Evolutionary conservation across 64 coral and sea anemone species (phyloP).

Genomic region (Stylophora pistillata): DNA sequence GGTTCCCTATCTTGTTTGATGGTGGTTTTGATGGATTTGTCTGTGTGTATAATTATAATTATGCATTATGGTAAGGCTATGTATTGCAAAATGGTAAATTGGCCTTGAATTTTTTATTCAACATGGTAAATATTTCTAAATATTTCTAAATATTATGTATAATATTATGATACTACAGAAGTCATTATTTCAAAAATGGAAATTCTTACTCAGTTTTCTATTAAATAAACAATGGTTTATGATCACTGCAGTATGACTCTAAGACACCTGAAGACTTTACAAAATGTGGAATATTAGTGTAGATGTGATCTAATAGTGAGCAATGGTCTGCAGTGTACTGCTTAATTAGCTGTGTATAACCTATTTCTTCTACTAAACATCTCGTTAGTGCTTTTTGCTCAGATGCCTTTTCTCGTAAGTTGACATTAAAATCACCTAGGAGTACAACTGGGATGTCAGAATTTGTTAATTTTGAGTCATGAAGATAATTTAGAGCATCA

Average conservation of each 20-base stretch:
- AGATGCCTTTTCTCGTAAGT: conserved; percentile 37
- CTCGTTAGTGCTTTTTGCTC: conserved; percentile 43
- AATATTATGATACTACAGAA: conserved; percentile 29
- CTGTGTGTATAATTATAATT: conserved; percentile 18
- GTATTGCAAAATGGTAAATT: conserved; percentile 54
- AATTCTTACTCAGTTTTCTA: conserved; percentile 42
- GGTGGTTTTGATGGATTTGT: conserved; percentile 44
- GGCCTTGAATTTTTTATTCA: conserved; percentile 23
- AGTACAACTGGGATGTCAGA: neutral
- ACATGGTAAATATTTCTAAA: conserved; percentile 38
- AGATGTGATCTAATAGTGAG: conserved; percentile 47
- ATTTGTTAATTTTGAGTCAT: conserved; percentile 34
- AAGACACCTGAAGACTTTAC: conserved; percentile 26
- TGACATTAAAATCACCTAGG: conserved; percentile 58
- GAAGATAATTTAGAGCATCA: conserved; percentile 52
- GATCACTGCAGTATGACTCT: conserved; percentile 62
- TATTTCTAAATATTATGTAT: no score
- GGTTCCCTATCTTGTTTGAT: conserved; percentile 54
- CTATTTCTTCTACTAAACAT: conserved; percentile 30
- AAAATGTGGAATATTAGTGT: conserved; percentile 52
- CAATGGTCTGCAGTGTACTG: conserved; percentile 50
- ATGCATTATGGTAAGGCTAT: conserved; percentile 38
- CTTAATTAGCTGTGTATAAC: conserved; percentile 37
- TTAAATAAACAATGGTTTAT: conserved; percentile 54
- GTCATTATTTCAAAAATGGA: conserved; percentile 34